Conservation (phyloP, 2,797 vertebrate genomes). For the Pyrocephalus nanus region DNA sequence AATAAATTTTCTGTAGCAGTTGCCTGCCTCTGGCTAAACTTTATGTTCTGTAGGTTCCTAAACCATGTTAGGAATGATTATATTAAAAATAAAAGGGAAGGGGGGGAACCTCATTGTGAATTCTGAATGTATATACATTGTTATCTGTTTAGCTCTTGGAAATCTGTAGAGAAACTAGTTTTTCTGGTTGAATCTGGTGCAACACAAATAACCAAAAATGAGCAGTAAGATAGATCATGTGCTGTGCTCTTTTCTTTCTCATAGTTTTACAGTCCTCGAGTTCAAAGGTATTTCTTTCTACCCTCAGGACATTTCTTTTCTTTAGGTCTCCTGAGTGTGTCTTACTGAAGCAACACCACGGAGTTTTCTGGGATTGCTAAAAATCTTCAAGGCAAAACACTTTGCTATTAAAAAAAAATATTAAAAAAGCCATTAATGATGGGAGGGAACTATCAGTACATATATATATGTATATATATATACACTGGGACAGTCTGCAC, state of each 20-base stretch:
- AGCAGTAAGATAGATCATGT: neutral
- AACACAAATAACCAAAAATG: neutral
- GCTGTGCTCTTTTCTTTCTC: neutral
- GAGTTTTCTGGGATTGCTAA: neutral
- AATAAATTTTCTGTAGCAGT: neutral
- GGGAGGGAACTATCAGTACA: neutral
- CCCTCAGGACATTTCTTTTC: neutral
- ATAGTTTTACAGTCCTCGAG: neutral
- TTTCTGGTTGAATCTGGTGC: neutral
- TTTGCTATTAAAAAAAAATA: neutral
- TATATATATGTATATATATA: too few species aligned
- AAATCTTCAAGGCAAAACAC: constrained; percentile 3
- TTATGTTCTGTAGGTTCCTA: neutral
- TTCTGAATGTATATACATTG: neutral
- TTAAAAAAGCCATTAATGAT: neutral
- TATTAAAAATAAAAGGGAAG: neutral
- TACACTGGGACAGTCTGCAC: neutral
- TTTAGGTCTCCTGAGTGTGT: neutral
- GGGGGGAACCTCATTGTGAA: neutral
- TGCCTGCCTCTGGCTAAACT: neutral
- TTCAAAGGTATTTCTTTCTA: neutral
- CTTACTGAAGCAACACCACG: neutral
- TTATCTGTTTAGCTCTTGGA: neutral
- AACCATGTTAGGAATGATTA: neutral
- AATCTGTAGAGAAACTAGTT: neutral